Evolutionary conservation across 2,113 vertebrate species (phyloP).

Genomic region (Sinocyclocheilus grahami): DNA sequence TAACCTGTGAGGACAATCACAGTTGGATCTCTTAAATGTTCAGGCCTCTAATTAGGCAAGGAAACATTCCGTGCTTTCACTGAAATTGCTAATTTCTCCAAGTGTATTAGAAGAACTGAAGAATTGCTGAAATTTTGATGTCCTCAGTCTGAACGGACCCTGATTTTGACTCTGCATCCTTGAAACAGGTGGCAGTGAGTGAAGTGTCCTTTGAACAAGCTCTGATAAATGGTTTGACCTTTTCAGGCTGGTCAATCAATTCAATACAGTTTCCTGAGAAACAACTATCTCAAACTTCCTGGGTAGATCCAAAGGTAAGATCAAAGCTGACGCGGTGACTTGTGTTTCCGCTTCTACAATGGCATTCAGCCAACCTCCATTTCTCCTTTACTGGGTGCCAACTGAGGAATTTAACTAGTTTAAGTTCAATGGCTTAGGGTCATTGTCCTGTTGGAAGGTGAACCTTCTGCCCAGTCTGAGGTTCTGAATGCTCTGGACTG

Average conservation of each 20-base stretch:
- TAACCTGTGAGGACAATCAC: background rate
- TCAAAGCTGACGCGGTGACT: background rate
- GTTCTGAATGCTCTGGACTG: too few relatives aligned
- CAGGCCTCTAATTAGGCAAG: background rate
- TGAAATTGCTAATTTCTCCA: background rate
- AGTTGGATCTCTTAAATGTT: background rate
- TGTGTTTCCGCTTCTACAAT: background rate
- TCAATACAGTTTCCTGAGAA: background rate
- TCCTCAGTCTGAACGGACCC: background rate
- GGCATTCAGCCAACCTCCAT: background rate
- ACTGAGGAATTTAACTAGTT: background rate
- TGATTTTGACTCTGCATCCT: background rate
- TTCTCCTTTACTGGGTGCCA: background rate
- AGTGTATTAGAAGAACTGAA: background rate
- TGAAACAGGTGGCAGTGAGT: background rate
- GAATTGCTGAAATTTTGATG: background rate
- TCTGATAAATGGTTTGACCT: background rate
- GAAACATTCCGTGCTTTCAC: background rate
- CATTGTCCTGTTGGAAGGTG: too few relatives aligned
- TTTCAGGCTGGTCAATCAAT: background rate
- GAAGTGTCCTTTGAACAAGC: background rate
- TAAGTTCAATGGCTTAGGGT: background rate
- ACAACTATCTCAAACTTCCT: slow-evolving; percentile 3
- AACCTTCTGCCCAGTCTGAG: too few relatives aligned
- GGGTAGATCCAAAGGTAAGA: background rate